phyloP scores from a whole-genome alignment of 2,113 vertebrate genomes.

The Grantiella picta region DNA sequence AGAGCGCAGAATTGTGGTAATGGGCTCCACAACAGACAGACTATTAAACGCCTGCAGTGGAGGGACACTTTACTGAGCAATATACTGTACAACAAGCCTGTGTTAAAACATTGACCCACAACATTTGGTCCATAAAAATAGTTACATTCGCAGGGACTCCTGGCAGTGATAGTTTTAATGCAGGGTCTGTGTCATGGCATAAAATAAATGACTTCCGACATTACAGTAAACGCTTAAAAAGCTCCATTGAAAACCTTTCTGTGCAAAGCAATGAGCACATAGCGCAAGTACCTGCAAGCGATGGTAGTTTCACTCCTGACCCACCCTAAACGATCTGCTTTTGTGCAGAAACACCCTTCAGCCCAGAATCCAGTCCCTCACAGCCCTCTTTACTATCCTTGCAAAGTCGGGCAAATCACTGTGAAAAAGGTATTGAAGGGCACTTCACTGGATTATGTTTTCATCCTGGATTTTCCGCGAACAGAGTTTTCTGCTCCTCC shows the following conservation, averaged over 20 bases:
- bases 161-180: slow-evolving; percentile 65
- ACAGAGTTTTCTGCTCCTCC: background rate
- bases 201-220: slow-evolving; percentile 65
- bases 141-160: slow-evolving; percentile 51
- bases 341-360: background rate
- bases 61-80: slow-evolving; percentile 63
- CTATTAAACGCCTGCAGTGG: slow-evolving; percentile 60
- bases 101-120: slow-evolving; percentile 66
- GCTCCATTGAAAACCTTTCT: slow-evolving; percentile 30
- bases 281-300: background rate
- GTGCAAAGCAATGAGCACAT: background rate
- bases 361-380: background rate
- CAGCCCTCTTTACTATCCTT: background rate
- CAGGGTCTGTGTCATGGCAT: slow-evolving; percentile 50
- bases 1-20: background rate
- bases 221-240: slow-evolving; percentile 27
- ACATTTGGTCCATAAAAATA: slow-evolving; percentile 72
- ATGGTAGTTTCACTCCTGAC: background rate
- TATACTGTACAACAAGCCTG: slow-evolving; percentile 58
- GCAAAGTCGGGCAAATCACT: rapidly evolving
- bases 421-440: background rate
- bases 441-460: background rate
- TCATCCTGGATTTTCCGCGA: background rate
- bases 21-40: slow-evolving; percentile 47
- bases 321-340: background rate